These are phyloP conservation scores for Melanotaenia trifasciata DNA, from an alignment of 2,797 vertebrate genomes.

Conservation along the genomic window DNA sequence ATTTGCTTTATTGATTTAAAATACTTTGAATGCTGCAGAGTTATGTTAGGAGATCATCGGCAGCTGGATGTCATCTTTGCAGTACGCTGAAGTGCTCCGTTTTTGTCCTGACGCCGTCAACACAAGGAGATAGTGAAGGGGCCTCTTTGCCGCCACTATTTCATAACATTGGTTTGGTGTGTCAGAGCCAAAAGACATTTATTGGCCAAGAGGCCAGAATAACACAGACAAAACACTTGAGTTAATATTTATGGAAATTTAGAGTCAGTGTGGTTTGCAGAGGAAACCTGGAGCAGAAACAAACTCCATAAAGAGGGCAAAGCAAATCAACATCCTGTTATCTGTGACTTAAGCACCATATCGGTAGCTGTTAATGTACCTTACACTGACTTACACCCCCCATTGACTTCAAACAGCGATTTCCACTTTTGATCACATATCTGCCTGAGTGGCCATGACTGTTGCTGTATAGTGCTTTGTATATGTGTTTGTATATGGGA, in stretches of 20 bases:
- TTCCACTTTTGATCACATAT: slow-evolving; percentile 42
- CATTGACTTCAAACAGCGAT: slow-evolving; percentile 49
- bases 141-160: neutral
- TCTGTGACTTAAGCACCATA: slow-evolving; percentile 43
- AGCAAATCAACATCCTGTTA: slow-evolving; percentile 50
- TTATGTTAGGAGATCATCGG: neutral
- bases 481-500: slow-evolving; percentile 46
- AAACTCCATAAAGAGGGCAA: slow-evolving; percentile 34
- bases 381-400: slow-evolving; percentile 29
- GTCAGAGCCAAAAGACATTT: neutral
- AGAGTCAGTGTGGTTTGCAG: slow-evolving; percentile 23
- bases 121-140: neutral
- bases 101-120: neutral
- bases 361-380: slow-evolving; percentile 59
- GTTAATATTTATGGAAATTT: slow-evolving; percentile 48
- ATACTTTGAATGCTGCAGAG: neutral
- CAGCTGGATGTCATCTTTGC: neutral
- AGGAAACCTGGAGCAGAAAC: slow-evolving; percentile 36
- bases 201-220: slow-evolving; percentile 13
- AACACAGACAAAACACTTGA: slow-evolving; percentile 39
- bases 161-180: neutral
- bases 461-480: slow-evolving; percentile 41
- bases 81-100: neutral
- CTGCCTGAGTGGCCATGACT: slow-evolving; percentile 56
- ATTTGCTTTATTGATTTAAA: too few relatives aligned